These are phyloP conservation scores for Macrophya annulata DNA, from an alignment of 2,888 invertebrate genomes.

Conservation along the genomic window DNA sequence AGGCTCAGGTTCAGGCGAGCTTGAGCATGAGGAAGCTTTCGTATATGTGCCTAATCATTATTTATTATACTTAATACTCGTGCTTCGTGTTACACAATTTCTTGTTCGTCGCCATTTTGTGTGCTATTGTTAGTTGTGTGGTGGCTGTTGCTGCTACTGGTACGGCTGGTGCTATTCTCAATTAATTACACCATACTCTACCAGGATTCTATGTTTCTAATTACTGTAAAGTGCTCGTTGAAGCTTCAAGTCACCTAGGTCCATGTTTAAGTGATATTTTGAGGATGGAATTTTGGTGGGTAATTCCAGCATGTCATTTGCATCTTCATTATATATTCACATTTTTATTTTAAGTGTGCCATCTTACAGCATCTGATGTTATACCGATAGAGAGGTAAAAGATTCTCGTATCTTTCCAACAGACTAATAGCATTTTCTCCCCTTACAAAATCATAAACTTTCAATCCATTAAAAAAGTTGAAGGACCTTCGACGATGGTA, in stretches of 20 bases:
- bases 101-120: constrained; percentile 2
- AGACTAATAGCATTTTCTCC: neutral
- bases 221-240: constrained; percentile 18
- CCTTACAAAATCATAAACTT: neutral
- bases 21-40: neutral
- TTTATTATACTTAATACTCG: constrained; percentile 35
- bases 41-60: constrained; percentile 35
- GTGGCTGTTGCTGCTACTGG: neutral
- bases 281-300: neutral
- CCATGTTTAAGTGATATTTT: constrained; percentile 4
- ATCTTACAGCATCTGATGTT: neutral
- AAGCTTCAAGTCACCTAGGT: neutral
- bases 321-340: neutral
- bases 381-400: neutral
- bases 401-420: neutral
- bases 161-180: constrained; percentile 12
- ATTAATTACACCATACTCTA: constrained; percentile 30
- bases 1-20: neutral
- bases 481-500: neutral
- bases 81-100: constrained; percentile 7
- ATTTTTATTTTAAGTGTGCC: neutral
- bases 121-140: constrained; percentile 16
- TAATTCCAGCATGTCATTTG: neutral
- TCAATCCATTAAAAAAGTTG: neutral
- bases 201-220: constrained; percentile 28